Base-by-base conservation (phyloP, 2,113 vertebrate genomes). In the Pedetes capensis region DNA sequence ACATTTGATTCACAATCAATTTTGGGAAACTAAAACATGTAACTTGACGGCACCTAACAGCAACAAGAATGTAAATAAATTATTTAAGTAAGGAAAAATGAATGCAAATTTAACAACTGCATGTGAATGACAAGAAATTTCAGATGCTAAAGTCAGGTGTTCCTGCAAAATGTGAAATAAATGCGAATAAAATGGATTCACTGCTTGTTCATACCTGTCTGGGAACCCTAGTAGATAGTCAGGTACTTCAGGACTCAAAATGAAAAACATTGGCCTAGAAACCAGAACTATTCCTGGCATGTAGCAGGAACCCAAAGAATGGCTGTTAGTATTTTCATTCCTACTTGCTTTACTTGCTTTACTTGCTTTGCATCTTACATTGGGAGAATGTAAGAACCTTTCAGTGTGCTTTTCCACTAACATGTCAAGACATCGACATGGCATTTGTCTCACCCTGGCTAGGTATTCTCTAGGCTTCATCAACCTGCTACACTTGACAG, bases 41-140 rank as follows among this genome's bases (percentile, higher is more conserved):
- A n/a, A n/a, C n/a, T n/a, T n/a, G n/a, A n/a, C n/a, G n/a, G n/a
- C n/a, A n/a, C n/a, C n/a, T n/a, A n/a, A n/a, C n/a, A n/a, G n/a
- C n/a, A n/a, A n/a, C n/a, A n/a, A 87, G 11, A 79, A 69, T 55
- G 39, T 64, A 93, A 83, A 59, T 81, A 88, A 92, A n/a, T n/a
- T n/a, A n/a, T 81, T 85, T 80, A 87, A 94, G 49, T 25, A 94
- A 81, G 44, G 59, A 83, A 88, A 64, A 92, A 78, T 37, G 29
- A 95, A 94, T 20, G 1, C 18, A 88, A 94, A 72, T 72, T 86
- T 78, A 92, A 81, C 11, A 87, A 42, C 64, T n/a, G n/a, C 82
- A 92, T 47, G 37, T 59, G 63, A 94, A 79, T 64, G 29, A 72
- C 39, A 83, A 49, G 20, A 66, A 92, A 87, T 27, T 64, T 66